These are phyloP conservation scores for Erethizon dorsatum DNA, from an alignment of 2,797 vertebrate species.

Conservation along the genomic window DNA sequence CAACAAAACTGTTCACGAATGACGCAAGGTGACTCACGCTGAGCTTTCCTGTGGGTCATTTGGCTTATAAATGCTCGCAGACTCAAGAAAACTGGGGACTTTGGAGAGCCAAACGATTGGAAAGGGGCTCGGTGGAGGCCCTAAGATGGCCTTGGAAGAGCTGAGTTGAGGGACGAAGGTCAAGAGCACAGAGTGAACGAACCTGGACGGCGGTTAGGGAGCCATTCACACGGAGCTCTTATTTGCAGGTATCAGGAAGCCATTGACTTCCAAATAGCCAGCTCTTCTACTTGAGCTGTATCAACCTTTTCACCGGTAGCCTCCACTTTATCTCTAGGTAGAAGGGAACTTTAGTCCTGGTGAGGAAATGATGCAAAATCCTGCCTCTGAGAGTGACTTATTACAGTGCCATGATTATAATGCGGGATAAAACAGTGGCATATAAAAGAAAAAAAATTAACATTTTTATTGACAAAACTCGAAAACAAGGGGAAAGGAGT, in stretches of 20 bases:
- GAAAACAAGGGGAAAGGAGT: neutral
- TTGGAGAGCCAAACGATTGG: neutral
- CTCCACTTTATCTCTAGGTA: neutral
- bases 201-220: neutral
- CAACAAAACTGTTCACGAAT: neutral
- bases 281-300: neutral
- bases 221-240: no score
- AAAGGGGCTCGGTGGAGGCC: neutral
- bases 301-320: neutral
- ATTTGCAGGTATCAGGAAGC: neutral
- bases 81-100: neutral
- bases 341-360: neutral
- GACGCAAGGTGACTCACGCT: neutral
- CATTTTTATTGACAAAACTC: slow-evolving; percentile 17
- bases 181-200: neutral
- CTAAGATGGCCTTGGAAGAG: neutral
- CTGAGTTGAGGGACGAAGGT: neutral
- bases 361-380: neutral
- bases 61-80: neutral
- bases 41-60: neutral
- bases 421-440: neutral
- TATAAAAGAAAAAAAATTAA: slow-evolving; percentile 34
- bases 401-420: neutral
- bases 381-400: neutral
- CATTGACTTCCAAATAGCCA: neutral